A percentile compares a stretch with the other conserved stretches of the same genome.
These are phyloP conservation scores for Campylorhamphus procurvoides DNA, from an alignment of 2,113 vertebrate genomes.

Conservation along the genomic window DNA sequence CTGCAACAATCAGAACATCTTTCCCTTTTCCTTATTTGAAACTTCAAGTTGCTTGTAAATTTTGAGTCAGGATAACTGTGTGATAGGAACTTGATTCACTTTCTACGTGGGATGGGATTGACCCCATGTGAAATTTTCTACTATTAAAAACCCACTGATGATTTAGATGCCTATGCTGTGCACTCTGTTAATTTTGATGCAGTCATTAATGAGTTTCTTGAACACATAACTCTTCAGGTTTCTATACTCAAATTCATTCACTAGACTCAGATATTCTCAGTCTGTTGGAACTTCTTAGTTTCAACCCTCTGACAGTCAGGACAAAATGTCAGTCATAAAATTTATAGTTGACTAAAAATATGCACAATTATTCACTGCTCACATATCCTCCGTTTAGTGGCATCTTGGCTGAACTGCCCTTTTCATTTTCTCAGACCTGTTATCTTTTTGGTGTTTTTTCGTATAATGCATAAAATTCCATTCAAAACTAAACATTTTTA, in stretches of 20 bases:
- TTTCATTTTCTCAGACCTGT: neutral
- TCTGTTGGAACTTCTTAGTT: neutral
- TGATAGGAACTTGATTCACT: neutral
- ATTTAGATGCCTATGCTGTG: neutral
- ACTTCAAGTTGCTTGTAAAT: neutral
- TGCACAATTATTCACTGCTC: neutral
- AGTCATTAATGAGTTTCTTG: neutral
- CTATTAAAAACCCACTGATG: neutral
- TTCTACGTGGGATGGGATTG: neutral
- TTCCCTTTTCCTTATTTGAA: neutral
- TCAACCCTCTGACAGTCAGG: neutral
- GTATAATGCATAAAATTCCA: neutral
- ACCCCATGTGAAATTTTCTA: neutral
- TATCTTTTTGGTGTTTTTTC: neutral
- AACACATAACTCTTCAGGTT: neutral
- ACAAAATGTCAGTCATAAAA: conserved; percentile 9
- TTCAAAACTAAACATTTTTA: neutral
- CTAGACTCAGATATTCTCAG: neutral
- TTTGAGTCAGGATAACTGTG: neutral
- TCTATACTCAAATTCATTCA: neutral
- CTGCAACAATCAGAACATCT: neutral
- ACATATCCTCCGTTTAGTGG: neutral
- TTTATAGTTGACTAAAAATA: neutral
- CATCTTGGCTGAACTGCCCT: neutral
- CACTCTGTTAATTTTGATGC: neutral